Percentiles rank a stretch among this genome's conserved stretches.
Conservation (phyloP, 2,113 vertebrate genomes). For the Embiotoca jacksoni region DNA sequence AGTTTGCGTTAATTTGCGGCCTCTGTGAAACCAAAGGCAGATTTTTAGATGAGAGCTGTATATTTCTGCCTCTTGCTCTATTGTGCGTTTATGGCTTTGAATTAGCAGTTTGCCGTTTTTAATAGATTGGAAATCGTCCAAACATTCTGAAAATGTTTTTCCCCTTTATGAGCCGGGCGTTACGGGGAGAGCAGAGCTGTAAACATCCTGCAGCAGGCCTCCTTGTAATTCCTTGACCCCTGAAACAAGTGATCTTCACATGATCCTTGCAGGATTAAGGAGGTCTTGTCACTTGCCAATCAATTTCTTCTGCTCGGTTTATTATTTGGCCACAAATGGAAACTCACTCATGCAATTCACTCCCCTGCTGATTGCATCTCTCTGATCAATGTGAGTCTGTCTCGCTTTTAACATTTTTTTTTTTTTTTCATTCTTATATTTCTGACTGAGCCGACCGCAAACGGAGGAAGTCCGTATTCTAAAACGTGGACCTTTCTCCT, state of each 20-base stretch:
- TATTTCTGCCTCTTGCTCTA: constrained; percentile 1
- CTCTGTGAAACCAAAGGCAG: constrained; percentile 8
- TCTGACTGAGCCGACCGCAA: no score
- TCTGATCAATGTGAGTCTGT: constrained; percentile 46
- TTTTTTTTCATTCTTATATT: not conserved
- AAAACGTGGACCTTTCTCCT: constrained; percentile 12
- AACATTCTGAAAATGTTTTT: not conserved
- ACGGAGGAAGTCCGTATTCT: constrained; percentile 7
- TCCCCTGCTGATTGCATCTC: constrained; percentile 56
- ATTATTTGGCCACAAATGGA: constrained; percentile 61
- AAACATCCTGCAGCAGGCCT: not conserved
- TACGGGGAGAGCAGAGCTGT: constrained; percentile 7
- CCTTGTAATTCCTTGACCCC: not conserved
- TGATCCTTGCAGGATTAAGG: constrained; percentile 11
- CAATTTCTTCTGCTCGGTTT: constrained; percentile 57
- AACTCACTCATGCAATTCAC: constrained; percentile 60
- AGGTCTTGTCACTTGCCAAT: constrained; percentile 54
- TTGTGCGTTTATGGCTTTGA: not conserved
- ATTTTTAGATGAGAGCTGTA: constrained; percentile 14
- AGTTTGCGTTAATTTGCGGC: constrained; percentile 26
- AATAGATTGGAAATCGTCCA: constrained; percentile 14
- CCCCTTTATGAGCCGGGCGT: not conserved
- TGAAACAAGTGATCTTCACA: constrained; percentile 6
- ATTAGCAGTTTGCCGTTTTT: constrained; percentile 26
- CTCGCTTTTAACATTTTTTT: not conserved